These are phyloP conservation scores for Hippopotamyrus pictus DNA, from an alignment of 2,797 vertebrate species.

Conservation along the genomic window DNA sequence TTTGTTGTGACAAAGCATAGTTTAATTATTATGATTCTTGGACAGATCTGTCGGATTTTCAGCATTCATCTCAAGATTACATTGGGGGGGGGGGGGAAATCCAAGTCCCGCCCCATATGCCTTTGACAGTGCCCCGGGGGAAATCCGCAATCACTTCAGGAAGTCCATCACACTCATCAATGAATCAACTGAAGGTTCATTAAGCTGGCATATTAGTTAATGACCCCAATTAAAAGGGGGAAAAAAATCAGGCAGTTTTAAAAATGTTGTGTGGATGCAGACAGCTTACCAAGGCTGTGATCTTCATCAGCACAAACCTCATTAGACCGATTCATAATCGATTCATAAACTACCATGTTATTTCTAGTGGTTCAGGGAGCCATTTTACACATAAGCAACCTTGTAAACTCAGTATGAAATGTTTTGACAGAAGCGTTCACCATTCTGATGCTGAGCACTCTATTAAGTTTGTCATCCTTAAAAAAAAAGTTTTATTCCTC, in stretches of 20 bases:
- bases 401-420: neutral
- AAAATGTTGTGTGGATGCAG: neutral
- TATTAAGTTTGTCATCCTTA: neutral
- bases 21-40: neutral
- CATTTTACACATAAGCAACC: neutral
- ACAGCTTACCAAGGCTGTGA: neutral
- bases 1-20: neutral
- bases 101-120: neutral
- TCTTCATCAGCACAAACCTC: neutral
- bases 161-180: neutral
- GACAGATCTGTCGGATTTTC: neutral
- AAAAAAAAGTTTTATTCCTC: neutral
- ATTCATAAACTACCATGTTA: neutral
- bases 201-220: neutral
- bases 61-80: neutral
- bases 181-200: neutral
- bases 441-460: neutral
- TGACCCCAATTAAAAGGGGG: neutral
- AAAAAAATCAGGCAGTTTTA: neutral
- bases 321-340: neutral
- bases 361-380: neutral
- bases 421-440: neutral
- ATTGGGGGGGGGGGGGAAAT: neutral
- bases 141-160: neutral
- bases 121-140: neutral